A percentile compares a stretch with the other conserved stretches of the same genome.
These are phyloP conservation scores for Limnothrissa miodon DNA, from an alignment of 2,113 vertebrate species.

Conservation along the genomic window DNA sequence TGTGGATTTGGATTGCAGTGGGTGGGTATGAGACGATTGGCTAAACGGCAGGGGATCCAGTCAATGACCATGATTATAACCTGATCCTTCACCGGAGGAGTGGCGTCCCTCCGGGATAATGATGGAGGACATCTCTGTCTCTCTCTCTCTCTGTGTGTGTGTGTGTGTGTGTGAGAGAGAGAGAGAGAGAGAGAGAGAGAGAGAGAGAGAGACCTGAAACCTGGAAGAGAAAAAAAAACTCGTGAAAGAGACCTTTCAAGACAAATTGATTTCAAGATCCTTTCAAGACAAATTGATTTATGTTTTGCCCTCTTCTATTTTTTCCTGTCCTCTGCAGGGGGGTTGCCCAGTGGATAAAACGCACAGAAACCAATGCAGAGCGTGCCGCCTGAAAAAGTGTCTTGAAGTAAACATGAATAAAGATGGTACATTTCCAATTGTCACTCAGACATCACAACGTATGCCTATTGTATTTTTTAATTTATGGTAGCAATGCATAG, in stretches of 20 bases:
- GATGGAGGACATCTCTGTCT: conserved; percentile 48
- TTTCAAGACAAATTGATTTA: background rate
- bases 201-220: background rate
- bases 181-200: background rate
- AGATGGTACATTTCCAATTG: conserved; percentile 82
- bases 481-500: background rate
- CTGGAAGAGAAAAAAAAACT: background rate
- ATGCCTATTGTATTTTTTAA: background rate
- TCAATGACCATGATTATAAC: conserved; percentile 64
- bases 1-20: conserved; percentile 67
- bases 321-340: conserved; percentile 71
- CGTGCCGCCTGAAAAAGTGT: conserved; percentile 97
- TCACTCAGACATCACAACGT: background rate
- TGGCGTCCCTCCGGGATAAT: conserved; percentile 46
- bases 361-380: conserved; percentile 97
- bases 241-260: background rate
- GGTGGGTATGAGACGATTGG: conserved; percentile 66
- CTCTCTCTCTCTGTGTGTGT: conserved; percentile 15
- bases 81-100: conserved; percentile 66
- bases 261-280: background rate
- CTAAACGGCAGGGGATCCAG: conserved; percentile 60
- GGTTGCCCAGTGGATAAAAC: conserved; percentile 98
- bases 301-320: background rate
- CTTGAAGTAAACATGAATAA: conserved; percentile 99
- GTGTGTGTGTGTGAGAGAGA: background rate